These are phyloP conservation scores for Heterocephalus glaber DNA, from an alignment of 2,113 vertebrate genomes.

Conservation along the genomic window DNA sequence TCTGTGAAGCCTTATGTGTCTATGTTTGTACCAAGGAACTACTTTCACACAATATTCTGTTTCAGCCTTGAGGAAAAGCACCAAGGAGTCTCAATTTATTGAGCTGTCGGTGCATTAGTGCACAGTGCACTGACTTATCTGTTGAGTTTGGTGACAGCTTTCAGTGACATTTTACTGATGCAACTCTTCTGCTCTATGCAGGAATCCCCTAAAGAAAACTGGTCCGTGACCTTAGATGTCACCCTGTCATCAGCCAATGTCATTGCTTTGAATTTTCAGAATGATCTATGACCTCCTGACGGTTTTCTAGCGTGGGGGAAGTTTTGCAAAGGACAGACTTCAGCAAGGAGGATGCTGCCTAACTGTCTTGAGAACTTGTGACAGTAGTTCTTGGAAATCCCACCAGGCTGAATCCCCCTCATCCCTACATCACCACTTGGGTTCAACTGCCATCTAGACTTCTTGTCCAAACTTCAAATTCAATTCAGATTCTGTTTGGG, in stretches of 20 bases:
- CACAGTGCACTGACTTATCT: neutral
- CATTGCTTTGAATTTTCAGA: constrained; percentile 40
- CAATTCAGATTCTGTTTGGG: neutral
- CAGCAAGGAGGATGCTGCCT: neutral
- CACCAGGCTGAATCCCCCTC: neutral
- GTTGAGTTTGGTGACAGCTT: constrained; percentile 68
- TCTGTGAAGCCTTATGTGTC: neutral
- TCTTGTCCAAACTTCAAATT: constrained; percentile 6
- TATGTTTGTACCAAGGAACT: constrained; percentile 21
- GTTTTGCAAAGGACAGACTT: constrained; percentile 30
- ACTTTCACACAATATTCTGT: neutral
- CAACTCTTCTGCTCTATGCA: constrained; percentile 39
- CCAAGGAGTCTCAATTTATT: neutral
- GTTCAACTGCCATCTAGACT: neutral
- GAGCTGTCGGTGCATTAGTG: neutral
- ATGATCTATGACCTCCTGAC: constrained; percentile 62
- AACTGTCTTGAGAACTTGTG: constrained; percentile 53
- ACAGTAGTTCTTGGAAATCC: constrained; percentile 45
- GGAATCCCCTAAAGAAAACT: constrained; percentile 66
- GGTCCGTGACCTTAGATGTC: constrained; percentile 70
- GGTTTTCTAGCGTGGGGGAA: neutral
- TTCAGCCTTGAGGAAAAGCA: constrained; percentile 26
- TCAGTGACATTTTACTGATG: constrained; percentile 71
- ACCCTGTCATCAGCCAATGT: constrained; percentile 66
- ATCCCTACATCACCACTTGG: neutral